A percentile compares a stretch with the other conserved stretches of the same genome.
Evolutionary conservation across 64 coral and sea anemone genomes (phyloP).

Genomic region (Dendronephthya gigantea): DNA sequence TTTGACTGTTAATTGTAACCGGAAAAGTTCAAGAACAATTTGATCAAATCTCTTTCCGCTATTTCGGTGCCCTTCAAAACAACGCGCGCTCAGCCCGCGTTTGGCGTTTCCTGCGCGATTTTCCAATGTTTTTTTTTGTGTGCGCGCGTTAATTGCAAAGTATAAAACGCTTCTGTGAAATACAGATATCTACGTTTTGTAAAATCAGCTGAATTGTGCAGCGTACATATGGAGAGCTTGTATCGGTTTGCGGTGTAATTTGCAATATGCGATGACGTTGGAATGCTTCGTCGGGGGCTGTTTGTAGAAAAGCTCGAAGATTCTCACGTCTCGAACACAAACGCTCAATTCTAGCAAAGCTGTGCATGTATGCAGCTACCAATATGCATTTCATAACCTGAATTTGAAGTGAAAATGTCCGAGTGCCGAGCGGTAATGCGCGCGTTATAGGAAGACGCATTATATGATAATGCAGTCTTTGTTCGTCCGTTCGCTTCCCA

Average conservation of each 20-base stretch:
- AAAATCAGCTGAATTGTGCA: background rate
- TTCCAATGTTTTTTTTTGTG: background rate
- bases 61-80: background rate
- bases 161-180: no score
- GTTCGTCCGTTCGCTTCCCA: no score
- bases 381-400: background rate
- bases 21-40: background rate
- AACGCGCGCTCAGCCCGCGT: background rate
- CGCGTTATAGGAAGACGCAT: no score
- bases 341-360: no score
- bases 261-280: background rate
- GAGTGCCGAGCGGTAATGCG: no score
- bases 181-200: no score
- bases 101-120: background rate
- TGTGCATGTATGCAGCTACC: no score
- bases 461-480: no score
- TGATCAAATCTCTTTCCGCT: slow-evolving; percentile 1
- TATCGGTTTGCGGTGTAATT: background rate
- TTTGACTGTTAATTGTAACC: background rate
- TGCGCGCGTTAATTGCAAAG: no score
- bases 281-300: no score
- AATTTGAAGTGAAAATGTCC: no score
- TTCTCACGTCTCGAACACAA: background rate
- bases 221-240: background rate
- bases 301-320: background rate